phyloP scores from a whole-genome alignment of 1,140 invertebrate genomes.

The Neoseiulus cucumeris region DNA sequence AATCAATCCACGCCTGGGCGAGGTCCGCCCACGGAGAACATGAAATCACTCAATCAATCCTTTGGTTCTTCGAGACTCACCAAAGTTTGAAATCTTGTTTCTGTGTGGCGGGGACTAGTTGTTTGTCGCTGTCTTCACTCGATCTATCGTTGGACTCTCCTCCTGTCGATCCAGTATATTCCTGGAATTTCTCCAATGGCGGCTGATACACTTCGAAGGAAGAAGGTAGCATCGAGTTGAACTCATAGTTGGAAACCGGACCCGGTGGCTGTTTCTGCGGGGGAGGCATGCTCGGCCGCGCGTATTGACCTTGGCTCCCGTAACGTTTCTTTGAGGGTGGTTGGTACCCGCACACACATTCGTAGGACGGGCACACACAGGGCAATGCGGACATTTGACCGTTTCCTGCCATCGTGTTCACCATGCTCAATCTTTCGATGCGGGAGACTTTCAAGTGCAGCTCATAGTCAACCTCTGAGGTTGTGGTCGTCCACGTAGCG shows the following conservation, averaged over 20 bases:
- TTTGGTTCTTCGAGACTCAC: too few species aligned
- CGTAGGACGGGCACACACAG: not conserved
- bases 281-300: not conserved
- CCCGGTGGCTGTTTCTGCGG: not conserved
- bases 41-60: too few species aligned
- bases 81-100: too few species aligned
- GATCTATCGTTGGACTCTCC: conserved; percentile 7
- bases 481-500: not conserved
- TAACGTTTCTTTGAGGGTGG: not conserved
- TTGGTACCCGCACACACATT: not conserved
- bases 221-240: not conserved
- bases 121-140: conserved; percentile 1
- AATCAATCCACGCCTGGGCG: too few species aligned
- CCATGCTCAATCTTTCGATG: not conserved
- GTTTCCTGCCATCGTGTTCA: not conserved
- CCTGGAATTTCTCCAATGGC: not conserved
- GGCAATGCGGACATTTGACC: not conserved
- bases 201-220: not conserved
- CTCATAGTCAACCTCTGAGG: conserved; percentile 3
- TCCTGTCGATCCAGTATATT: not conserved
- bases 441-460: not conserved
- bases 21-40: too few species aligned
- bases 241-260: not conserved
- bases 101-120: not conserved
- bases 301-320: not conserved